Evolutionary conservation across 2,888 invertebrate species (phyloP), one percentile per base, ranked within the genome.

Genomic region (Amitus sp.): DNA sequence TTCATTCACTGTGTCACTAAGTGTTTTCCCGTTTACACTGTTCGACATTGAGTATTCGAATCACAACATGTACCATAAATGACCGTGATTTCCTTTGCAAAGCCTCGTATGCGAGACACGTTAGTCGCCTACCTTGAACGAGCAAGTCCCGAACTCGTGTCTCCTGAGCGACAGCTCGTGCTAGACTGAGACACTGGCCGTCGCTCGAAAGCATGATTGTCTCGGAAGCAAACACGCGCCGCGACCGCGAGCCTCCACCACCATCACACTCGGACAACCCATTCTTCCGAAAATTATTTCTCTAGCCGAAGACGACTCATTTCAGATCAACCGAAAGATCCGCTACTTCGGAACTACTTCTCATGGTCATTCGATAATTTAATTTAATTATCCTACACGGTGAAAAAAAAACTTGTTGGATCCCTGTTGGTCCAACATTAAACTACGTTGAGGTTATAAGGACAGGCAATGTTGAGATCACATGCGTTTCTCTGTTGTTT

Each of bases 151-250:
- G 68, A 70, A 70, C 73, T 71, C 74, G 68, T 75, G 79, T 79
- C 78, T 78, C 75, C 79, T 76, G 75, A 79, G 76, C 80, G 71
- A 69, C 70, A 61, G 77, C 80, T 81, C 80, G 79, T 76, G 79
- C 79, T 79, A 80, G 79, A 81, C 81, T 81, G 75, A n/a, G 65
- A 66, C 59, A 61, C 45, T 46, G 61, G 69, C 48, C 56, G 64
- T 66, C n/a, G n/a, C 58, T 69, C 68, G 67, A 72, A 72, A 73
- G 72, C 69, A 73, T 70, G 71, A 66, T 69, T 68, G 70, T 69
- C 68, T 70, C 66, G 61, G 66, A 62, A 55, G 56, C 65, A 66
- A 67, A 66, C 67, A 47, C 56, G 55, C 53, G 53, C 60, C 56
- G 62, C 62, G 60, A 59, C 67, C 49, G 27, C 34, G 17, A 28